Evolutionary conservation across 2,113 vertebrate genomes (phyloP), one percentile per base, ranked within the genome.

Genomic region (Corythoichthys haematopterus): DNA sequence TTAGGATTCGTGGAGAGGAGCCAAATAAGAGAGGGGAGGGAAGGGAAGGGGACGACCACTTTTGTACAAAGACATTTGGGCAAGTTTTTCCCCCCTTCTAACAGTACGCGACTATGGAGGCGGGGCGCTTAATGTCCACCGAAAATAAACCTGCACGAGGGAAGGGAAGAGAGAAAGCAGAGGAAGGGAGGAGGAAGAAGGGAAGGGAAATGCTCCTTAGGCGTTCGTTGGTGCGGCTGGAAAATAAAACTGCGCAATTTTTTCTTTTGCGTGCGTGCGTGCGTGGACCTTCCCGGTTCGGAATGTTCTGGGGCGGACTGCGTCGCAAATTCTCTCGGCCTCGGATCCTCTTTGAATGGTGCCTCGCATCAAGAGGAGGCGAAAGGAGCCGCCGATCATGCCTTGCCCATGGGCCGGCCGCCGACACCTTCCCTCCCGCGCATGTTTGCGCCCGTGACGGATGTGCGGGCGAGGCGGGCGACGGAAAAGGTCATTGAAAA

Each of bases 161-260:
- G 72, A 71, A 81, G 80, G 51, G 48, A 48, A 65, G 52, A 80
- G 67, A 75, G 64, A 63, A 61, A 71, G 61, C 62, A 65, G 74
- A 62, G 59, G 69, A 45, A 45, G 58, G 37, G 6, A 50, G 43
- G 67, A 46, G 79, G 68, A 74, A 64, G 58, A 61, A 70, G 60
- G 76, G 62, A 75, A 74, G 66, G 76, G 75, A 76, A 76, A 75
- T 72, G 80, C 81, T 72, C 78, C 77, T 79, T 76, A 79, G 83
- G 58, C 80, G 72, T 85, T 43, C 40, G 6, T 43, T 43, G 6
- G 85, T 80, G 83, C 87, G 79, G 89, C 80, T 83, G 86, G 89
- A 57, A 92, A 90, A 91, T 83, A 81, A 91, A 92, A 91, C 89
- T 92, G 91, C 91, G 90, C 90, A 92, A 76, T 91, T 85, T 86